Percentiles rank a stretch among this genome's conserved stretches.
phyloP scores from a whole-genome alignment of 2,113 vertebrate species.

The Antechinus stuartii region DNA sequence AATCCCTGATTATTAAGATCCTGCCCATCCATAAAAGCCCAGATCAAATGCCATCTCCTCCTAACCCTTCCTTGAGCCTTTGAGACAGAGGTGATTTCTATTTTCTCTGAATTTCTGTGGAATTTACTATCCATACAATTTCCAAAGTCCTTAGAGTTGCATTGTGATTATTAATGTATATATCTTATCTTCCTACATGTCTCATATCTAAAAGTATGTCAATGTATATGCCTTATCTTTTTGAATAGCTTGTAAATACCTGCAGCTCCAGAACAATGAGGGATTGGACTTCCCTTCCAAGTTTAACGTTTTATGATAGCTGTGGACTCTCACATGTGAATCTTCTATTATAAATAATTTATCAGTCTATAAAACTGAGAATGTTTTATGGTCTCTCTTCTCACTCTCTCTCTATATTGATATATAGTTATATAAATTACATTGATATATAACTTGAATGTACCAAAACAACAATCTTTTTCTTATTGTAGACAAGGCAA shows the following conservation, averaged over 20 bases:
- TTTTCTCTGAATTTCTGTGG: background rate
- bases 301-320: background rate
- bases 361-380: conserved; percentile 21
- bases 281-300: background rate
- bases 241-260: background rate
- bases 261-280: background rate
- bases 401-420: background rate
- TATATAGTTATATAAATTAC: background rate
- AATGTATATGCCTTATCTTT: background rate
- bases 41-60: background rate
- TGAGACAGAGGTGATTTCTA: background rate
- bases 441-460: background rate
- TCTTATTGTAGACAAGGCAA: conserved; percentile 21
- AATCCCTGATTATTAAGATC: background rate
- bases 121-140: background rate
- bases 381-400: background rate
- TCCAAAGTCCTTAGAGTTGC: background rate
- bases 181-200: background rate
- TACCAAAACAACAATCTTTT: conserved; percentile 14
- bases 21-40: background rate
- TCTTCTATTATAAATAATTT: conserved; percentile 1
- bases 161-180: background rate
- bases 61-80: background rate
- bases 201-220: background rate
- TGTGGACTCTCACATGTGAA: conserved; percentile 1